Percentiles rank a stretch among this genome's conserved stretches.
Conservation (phyloP, 2,888 invertebrate species). For the Gortyna flavago region DNA sequence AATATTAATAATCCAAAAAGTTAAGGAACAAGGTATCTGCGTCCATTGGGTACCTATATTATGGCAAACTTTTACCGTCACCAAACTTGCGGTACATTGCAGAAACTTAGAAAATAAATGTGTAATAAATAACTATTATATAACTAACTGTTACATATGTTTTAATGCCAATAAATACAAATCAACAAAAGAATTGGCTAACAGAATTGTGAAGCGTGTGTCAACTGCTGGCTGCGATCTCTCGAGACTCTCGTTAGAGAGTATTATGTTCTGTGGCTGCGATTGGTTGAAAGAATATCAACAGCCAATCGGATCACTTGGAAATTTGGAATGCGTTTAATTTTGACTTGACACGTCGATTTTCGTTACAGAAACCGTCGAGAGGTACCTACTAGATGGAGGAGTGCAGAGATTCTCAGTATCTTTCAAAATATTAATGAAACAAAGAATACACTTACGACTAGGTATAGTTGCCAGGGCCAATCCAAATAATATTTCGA, state of each 20-base stretch:
- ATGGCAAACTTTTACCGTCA: neutral
- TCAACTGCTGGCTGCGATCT: no score
- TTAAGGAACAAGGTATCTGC: neutral
- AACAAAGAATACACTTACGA: slow-evolving; percentile 90
- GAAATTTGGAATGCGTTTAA: neutral
- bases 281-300: neutral
- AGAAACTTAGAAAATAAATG: neutral
- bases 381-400: neutral
- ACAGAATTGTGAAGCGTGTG: neutral
- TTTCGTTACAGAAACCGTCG: neutral
- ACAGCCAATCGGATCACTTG: neutral
- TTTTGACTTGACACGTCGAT: neutral
- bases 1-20: neutral
- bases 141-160: neutral
- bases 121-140: neutral
- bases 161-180: neutral
- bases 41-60: neutral
- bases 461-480: slow-evolving; percentile 95
- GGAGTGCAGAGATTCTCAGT: neutral
- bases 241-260: no score
- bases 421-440: neutral
- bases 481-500: slow-evolving; percentile 96
- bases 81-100: neutral
- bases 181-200: neutral
- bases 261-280: no score